Evolutionary conservation across 2,113 vertebrate genomes (phyloP).

Genomic region (Baryphthengus martii): DNA sequence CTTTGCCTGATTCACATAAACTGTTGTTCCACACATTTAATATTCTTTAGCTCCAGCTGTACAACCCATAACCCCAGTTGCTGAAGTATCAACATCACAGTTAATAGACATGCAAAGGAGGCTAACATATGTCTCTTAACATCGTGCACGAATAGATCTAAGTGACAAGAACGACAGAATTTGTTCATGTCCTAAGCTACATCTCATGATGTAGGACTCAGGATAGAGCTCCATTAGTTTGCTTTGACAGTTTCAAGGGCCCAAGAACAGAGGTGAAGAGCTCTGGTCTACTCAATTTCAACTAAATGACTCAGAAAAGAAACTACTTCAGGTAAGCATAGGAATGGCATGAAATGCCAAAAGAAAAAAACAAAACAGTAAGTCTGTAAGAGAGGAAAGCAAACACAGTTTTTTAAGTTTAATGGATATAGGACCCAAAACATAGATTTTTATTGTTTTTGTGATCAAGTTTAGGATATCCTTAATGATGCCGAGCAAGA

Average conservation of each 20-base stretch:
- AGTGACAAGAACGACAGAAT: background rate
- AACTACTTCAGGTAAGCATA: background rate
- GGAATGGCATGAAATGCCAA: background rate
- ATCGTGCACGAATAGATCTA: background rate
- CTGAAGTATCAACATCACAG: background rate
- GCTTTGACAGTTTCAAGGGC: background rate
- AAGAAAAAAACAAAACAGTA: background rate
- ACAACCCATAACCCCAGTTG: rapidly evolving
- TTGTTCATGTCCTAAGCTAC: background rate
- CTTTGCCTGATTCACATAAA: background rate
- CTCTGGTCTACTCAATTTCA: background rate
- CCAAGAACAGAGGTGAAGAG: background rate
- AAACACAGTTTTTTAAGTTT: background rate
- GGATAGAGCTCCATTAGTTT: background rate
- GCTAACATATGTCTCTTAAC: background rate
- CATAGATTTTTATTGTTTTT: background rate
- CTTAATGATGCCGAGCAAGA: background rate
- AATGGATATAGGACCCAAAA: background rate
- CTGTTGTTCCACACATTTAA: background rate
- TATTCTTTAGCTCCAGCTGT: background rate
- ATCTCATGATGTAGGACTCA: background rate
- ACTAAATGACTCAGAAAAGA: background rate
- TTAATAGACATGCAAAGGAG: background rate
- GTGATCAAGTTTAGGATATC: background rate
- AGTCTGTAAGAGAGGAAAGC: background rate